Evolutionary conservation across 1,140 invertebrate species (phyloP), one percentile per base, ranked within the genome.

Genomic region (Nymphalis io): DNA sequence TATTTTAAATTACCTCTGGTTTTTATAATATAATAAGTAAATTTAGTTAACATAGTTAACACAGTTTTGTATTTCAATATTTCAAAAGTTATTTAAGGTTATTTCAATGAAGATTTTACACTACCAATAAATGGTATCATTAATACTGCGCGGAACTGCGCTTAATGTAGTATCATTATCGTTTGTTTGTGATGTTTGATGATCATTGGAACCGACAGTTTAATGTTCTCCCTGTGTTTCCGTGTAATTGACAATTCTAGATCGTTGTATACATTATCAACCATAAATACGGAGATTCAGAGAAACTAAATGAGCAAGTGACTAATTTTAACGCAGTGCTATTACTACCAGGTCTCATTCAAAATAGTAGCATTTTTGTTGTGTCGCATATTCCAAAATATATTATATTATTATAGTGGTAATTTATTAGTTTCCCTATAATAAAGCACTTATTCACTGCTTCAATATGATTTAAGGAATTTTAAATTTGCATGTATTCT

Each of bases 171-270:
- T 13, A n/a, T 11, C 48, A 21, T 53, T 53, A 53, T 21, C 20
- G 48, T 53, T 53, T 53, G 8, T 53, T 12, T 11, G 18, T 53
- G 48, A 21, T 53, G 48, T 53, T 53, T 53, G 48, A 53, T 53
- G 48, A 13, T 21, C 48, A 53, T 53, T 53, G 48, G 13, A 12
- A 53, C 48, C 18, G 48, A 23, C 20, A 20, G 48, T 18, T n/a
- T 53, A 53, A 53, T 53, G 48, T 53, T 6, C 48, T 53, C 18
- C n/a, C 15, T 10, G 16, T 48, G 48, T 18, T 10, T 21, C 20
- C 18, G 0, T 23, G 13, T 21, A 53, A 53, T 53, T 46, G 44
- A 46, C 44, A 46, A 16, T 21, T 21, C 48, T 20, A 53, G 48
- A 6, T n/a, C 18, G 12, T 21, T 10, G 48, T 53, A n/a, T 53